Base-by-base conservation (phyloP, 2,797 vertebrate species). In the Mus minutoides region DNA sequence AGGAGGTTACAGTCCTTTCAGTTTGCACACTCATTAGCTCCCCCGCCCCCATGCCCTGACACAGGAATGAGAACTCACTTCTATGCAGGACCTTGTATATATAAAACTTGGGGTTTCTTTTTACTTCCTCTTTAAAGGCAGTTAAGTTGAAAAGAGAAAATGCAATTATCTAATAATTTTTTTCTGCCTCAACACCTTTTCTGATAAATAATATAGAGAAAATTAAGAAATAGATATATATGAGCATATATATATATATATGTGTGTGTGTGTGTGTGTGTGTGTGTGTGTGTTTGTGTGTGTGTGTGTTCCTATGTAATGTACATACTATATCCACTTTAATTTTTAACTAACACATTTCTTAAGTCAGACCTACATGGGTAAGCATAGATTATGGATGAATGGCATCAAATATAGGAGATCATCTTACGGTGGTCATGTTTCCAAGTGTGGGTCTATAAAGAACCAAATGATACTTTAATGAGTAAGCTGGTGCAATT, bases 81-180 rank as follows among this genome's bases (percentile, higher is more conserved):
- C 56, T 75, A 14, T 77, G 54, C 29, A 88, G 43, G 52, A n/a
- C 58, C 75, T 89, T 96, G 24, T 12, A 92, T 29, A 82, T n/a
- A 58, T 6, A 69, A 95, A 90, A 14, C 17, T 82, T 78, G 13
- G 8, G 4, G 6, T 79, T 82, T 62, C 13, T 85, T 49, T 85
- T 67, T 67, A 22, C 77, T 93, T 56, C 85, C 54, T 21, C 88
- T 95, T 96, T 88, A 93, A 97, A 96, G 37, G 46, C 75, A 90
- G 89, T 89, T 71, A 93, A 90, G 26, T 84, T 92, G 73, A 95
- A 92, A 94, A 78, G 83, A 94, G 52, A 91, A 95, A 94, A 94
- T 86, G 87, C 3, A 93, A 40, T 94, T 96, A 82, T 77, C 22
- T 84, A 12, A 49, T 56, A 31, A 34, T 3, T 85, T 52, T 9